Base-by-base conservation (phyloP, 1,140 invertebrate genomes). In the Zaprionus tsacasi region DNA sequence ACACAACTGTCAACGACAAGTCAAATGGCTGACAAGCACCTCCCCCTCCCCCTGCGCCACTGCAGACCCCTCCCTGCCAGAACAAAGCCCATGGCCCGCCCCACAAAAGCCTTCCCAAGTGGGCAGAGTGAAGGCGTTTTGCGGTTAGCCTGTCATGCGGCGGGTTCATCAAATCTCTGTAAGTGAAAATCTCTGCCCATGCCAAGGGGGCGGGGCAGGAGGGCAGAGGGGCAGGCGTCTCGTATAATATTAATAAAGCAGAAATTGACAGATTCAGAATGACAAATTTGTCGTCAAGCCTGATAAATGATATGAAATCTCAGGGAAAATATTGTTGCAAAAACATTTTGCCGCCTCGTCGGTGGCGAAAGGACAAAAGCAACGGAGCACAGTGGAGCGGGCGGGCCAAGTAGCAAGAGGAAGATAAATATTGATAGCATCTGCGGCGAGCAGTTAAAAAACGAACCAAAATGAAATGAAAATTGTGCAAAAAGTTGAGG, bases 191-290 rank as follows among this genome's bases (percentile, higher is more conserved):
- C 67, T 68, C 52, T 58, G 59, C 25, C 61, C 10, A 33, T 56
- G 25, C 6, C 6, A 56, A 59, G 25, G 10, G 3, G 54, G 6
- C 27, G n/a, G 6, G 0, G n/a, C 27, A n/a, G n/a, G 3, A 30
- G 25, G 17, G 12, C 1, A 2, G 12, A n/a, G 25, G 55, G 52
- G 17, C 30, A 38, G 52, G 68, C 52, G 68, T 81, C 64, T 81
- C 76, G 81, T 81, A 81, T 81, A 89, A 89, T 88, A 89, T 89
- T 89, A 89, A 89, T 89, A 89, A 89, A 89, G 81, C 85, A 89
- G 85, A 85, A 89, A 89, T 89, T 89, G 85, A 89, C 85, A 89
- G 85, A 89, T 89, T 89, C 85, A 81, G 85, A 89, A 89, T 89
- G 85, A 89, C 85, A 89, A 89, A 89, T 89, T 89, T 88, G 85